Conservation (phyloP, 2,113 vertebrate species). For the Rana temporaria region DNA sequence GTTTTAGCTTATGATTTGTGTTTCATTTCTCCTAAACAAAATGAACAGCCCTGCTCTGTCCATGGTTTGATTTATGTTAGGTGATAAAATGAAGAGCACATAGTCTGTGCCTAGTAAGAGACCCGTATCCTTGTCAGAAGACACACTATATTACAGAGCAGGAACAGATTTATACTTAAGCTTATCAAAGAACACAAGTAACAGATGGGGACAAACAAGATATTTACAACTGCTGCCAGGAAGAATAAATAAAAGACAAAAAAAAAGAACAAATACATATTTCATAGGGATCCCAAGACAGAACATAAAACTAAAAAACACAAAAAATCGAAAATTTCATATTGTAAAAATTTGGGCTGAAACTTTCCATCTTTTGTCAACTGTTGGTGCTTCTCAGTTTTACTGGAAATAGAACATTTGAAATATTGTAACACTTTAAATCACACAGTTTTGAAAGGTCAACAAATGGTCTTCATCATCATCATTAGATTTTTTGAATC, state of each 20-base stretch:
- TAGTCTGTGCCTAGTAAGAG: neutral
- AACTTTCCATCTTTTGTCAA: too few relatives aligned
- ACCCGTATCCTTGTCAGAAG: conserved; percentile 4
- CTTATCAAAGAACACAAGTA: neutral
- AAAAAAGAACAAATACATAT: neutral
- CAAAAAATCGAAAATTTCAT: too few relatives aligned
- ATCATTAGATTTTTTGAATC: too few relatives aligned
- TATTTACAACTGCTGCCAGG: neutral
- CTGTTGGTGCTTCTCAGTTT: too few relatives aligned
- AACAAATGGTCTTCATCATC: too few relatives aligned
- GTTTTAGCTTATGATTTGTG: neutral
- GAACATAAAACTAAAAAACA: too few relatives aligned
- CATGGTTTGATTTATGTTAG: neutral
- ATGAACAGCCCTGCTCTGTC: neutral
- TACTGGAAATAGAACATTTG: too few relatives aligned
- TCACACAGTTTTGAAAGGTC: too few relatives aligned
- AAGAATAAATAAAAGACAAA: neutral
- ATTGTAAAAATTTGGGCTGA: too few relatives aligned
- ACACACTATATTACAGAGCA: neutral
- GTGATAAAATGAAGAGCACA: neutral
- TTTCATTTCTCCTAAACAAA: neutral
- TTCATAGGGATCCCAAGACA: too few relatives aligned
- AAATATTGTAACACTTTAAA: too few relatives aligned
- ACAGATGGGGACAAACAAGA: neutral
- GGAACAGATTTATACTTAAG: neutral